Base-by-base conservation (phyloP, 1,140 invertebrate species). In the Pantala flavescens region DNA sequence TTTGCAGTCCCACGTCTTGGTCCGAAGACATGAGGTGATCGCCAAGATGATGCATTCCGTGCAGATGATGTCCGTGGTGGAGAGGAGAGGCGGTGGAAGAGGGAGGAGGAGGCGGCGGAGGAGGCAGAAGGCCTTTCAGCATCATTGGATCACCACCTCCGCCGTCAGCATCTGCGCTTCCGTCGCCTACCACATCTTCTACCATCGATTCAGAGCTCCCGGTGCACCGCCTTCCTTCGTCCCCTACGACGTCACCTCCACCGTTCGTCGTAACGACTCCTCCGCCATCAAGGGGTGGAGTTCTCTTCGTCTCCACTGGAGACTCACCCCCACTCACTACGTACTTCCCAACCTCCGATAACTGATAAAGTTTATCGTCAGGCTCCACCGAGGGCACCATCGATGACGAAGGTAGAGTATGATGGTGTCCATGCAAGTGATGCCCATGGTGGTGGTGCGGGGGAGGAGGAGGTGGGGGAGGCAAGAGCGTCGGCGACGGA, bases 341-440 rank as follows among this genome's bases (percentile, higher is more conserved):
- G 12, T 63, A 83, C 24, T 84, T 82, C 12, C 76, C 74, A 23
- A 74, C 86, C 78, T 81, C 83, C 1, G 87, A 79, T 76, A 87
- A 85, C 73, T 89, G 88, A 78, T 90, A 90, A 0, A 89, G 78
- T 77, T 90, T 89, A 43, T 90, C 88, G 72, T 82, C 81, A 70
- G 86, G 81, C 78, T 80, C 85, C 3, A 81, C 81, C 7, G 81
- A 78, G 0, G 80, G 77, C 70, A 80, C 81, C 74, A 84, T 84
- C 0, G 84, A 63, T 16, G 49, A 63, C 5, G 49, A 16, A 14
- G 49, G 12, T 5, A 63, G 49, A 21, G 49, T 63, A 12, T 63
- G 49, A 12, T 63, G 49, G 49, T 63, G 49, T 16, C n/a, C 16
- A 21, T 63, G 49, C 16, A 19, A 12, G 49, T 16, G n/a, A 21